Evolutionary conservation across 1,140 invertebrate genomes (phyloP).

Genomic region (Eumaeus atala): DNA sequence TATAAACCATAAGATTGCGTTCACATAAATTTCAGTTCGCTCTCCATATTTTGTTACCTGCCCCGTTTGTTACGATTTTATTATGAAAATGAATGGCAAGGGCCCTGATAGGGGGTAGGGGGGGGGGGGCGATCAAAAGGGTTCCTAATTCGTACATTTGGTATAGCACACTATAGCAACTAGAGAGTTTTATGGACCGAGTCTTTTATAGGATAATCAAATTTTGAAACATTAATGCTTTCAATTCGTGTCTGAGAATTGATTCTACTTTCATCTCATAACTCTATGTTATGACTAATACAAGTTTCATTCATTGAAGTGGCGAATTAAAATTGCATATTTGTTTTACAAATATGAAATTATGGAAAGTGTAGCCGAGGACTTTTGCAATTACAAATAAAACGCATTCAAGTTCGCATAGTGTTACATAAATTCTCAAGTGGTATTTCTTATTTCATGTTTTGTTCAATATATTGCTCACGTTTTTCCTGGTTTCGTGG

Average conservation of each 20-base stretch:
- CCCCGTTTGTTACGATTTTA: conserved; percentile 70
- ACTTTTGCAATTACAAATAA: too few species aligned
- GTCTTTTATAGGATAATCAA: conserved; percentile 73
- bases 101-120: conserved; percentile 19
- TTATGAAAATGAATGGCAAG: conserved; percentile 71
- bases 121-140: conserved; percentile 54
- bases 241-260: conserved; percentile 52
- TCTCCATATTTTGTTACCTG: conserved; percentile 71
- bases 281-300: not conserved
- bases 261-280: conserved; percentile 37
- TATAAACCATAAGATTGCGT: conserved; percentile 55
- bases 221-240: conserved; percentile 72
- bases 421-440: too few species aligned
- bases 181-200: conserved; percentile 68
- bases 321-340: not conserved
- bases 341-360: too few species aligned
- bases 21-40: conserved; percentile 57
- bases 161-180: conserved; percentile 60
- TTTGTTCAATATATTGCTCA: conserved; percentile 19
- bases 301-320: not conserved
- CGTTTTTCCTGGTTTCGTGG: conserved; percentile 30
- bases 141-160: conserved; percentile 69
- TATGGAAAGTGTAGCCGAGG: too few species aligned
- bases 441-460: not conserved
- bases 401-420: too few species aligned